Evolutionary conservation across 2,797 vertebrate genomes (phyloP), one percentile per base, ranked within the genome.

Genomic region (Gallinago solitaria): DNA sequence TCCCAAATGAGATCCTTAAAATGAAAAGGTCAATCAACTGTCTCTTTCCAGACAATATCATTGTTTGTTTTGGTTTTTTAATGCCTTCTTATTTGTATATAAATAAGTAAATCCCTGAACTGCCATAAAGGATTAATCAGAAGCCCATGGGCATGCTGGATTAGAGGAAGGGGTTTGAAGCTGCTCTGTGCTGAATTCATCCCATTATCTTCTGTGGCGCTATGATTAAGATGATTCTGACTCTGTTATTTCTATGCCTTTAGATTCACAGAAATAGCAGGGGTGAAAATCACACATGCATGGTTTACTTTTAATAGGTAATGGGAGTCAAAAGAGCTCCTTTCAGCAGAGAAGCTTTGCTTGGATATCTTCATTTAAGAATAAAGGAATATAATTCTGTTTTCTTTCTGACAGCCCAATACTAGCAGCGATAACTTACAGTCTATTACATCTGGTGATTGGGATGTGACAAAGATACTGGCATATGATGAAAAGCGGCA

Each of bases 381-480:
- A 43, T 39, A 56, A 85, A 68, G 57, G 87, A 71, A 86, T 57
- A 5, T 15, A 27, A 14, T 90, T 45, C 47, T 59, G 67, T 56
- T 96, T 85, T 83, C 90, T 97, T 87, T 93, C 63, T 89, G 97
- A 30, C 90, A 99, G 99, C 98, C 98, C 35, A 99, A 99, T 96
- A 98, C 97, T 6, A 99, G 99, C 97, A 98, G 98, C 2, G 99
- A 99, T 87, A 99, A 98, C 20, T 98, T 99, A 28, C 99, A 99
- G 96, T 98, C 99, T 16, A 98, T 99, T 97, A 99, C 99, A 27
- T 99, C 99, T 2, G 99, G 99, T 17, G 98, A 99, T 43, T 99
- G 99, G 99, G 99, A 99, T 57, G 99, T 99, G 95, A 99, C 99
- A 87, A 98, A 98, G 96, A 98, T 99, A 97, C 93, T 99, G 97